Conservation (phyloP, 1,140 invertebrate genomes). For the Trachelipus rathkii region DNA sequence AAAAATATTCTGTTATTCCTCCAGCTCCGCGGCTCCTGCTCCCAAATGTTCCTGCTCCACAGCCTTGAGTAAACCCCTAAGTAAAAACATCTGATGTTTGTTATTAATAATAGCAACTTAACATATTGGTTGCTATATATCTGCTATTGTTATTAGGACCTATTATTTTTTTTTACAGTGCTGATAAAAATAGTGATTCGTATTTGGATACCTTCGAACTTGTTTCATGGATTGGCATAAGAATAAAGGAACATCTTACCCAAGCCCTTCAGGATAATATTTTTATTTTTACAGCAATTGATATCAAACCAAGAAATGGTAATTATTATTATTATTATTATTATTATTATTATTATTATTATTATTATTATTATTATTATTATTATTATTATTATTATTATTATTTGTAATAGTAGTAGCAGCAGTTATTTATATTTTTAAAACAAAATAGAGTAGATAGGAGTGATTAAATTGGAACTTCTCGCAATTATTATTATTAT, state of each 20-base stretch:
- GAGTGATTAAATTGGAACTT: no score
- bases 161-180: not conserved
- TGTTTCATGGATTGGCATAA: not conserved
- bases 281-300: constrained; percentile 66
- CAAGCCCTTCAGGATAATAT: constrained; percentile 68
- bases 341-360: constrained; percentile 19
- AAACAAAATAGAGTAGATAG: no score
- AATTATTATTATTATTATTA: constrained; percentile 31
- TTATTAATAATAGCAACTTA: no score
- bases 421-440: no score
- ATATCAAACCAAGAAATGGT: constrained; percentile 69
- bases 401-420: no score
- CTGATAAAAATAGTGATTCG: not conserved
- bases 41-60: no score
- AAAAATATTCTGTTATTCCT: no score
- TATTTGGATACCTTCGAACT: not conserved
- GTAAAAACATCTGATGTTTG: no score
- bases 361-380: constrained; percentile 11
- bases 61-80: no score
- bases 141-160: not conserved
- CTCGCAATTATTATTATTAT: no score
- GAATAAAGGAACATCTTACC: constrained; percentile 58
- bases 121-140: no score
- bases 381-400: not conserved
- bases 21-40: no score